These are phyloP conservation scores for Luscinia luscinia DNA, from an alignment of 2,797 vertebrate species.

Conservation along the genomic window DNA sequence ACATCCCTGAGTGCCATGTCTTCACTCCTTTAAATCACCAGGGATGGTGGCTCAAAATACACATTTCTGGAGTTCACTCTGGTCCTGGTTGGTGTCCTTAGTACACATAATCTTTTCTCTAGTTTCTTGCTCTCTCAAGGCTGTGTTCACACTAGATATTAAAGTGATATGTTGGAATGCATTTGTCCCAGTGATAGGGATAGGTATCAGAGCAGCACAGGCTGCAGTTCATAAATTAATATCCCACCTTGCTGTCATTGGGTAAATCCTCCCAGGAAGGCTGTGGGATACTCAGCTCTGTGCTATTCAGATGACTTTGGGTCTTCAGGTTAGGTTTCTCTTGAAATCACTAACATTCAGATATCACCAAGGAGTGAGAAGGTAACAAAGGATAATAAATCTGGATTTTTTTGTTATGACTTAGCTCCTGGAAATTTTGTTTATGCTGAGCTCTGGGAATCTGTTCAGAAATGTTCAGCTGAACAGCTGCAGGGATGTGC, in stretches of 20 bases:
- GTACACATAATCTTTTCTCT: not conserved
- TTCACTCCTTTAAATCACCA: not conserved
- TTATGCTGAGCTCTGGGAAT: not conserved
- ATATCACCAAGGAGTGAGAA: not conserved
- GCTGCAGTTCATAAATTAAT: not conserved
- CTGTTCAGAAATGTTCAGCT: not conserved
- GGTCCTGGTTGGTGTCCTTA: not conserved
- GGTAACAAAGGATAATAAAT: not conserved
- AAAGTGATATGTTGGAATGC: not conserved
- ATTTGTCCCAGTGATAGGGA: not conserved
- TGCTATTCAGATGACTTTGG: not conserved
- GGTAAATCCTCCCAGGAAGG: not conserved
- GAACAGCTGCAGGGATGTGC: not conserved
- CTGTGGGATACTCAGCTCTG: rapidly evolving
- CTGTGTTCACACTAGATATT: not conserved
- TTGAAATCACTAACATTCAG: not conserved
- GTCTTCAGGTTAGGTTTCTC: not conserved
- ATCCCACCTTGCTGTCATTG: not conserved
- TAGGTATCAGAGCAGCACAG: not conserved
- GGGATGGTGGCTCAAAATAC: not conserved
- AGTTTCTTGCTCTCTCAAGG: not conserved
- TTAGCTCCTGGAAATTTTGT: not conserved
- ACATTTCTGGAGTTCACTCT: not conserved
- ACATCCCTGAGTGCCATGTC: rapidly evolving
- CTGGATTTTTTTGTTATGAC: not conserved